phyloP scores from a whole-genome alignment of 1,140 invertebrate genomes.

The Bombus difficillimus region DNA sequence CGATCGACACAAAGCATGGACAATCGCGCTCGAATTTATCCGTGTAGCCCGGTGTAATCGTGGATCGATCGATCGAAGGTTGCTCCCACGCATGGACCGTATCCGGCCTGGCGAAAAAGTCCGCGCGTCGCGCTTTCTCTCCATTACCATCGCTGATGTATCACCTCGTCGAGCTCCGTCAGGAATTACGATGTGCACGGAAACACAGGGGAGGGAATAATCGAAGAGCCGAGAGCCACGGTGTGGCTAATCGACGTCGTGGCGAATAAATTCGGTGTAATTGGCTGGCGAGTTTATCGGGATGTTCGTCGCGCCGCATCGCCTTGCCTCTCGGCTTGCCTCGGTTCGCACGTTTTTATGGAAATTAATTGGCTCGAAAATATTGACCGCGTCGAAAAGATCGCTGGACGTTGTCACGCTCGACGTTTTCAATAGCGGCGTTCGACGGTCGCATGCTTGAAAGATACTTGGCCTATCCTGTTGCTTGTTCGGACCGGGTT shows the following conservation, averaged over 20 bases:
- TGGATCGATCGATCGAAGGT: constrained; percentile 51
- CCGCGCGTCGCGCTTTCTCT: constrained; percentile 68
- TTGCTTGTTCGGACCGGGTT: neutral
- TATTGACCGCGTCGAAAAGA: constrained; percentile 12
- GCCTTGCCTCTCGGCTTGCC: neutral
- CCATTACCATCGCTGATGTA: constrained; percentile 68
- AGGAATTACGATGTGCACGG: constrained; percentile 53
- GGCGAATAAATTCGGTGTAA: constrained; percentile 55
- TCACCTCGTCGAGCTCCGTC: constrained; percentile 25
- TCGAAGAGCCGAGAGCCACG: constrained; percentile 14
- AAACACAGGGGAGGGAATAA: constrained; percentile 41
- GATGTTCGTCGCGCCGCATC: neutral
- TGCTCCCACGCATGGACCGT: constrained; percentile 39
- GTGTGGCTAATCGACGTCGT: constrained; percentile 43
- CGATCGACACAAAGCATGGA: neutral
- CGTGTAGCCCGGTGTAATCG: neutral
- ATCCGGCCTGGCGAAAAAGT: constrained; percentile 28
- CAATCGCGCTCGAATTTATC: constrained; percentile 27
- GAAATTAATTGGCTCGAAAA: constrained; percentile 41
- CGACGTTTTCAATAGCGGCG: constrained; percentile 17
- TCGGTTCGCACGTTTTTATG: neutral
- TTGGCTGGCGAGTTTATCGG: constrained; percentile 44
- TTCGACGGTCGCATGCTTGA: neutral
- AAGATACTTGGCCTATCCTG: neutral
- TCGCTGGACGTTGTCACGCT: neutral